Base-by-base conservation (phyloP, 2,888 invertebrate species). In the Hedychridium roseum region DNA sequence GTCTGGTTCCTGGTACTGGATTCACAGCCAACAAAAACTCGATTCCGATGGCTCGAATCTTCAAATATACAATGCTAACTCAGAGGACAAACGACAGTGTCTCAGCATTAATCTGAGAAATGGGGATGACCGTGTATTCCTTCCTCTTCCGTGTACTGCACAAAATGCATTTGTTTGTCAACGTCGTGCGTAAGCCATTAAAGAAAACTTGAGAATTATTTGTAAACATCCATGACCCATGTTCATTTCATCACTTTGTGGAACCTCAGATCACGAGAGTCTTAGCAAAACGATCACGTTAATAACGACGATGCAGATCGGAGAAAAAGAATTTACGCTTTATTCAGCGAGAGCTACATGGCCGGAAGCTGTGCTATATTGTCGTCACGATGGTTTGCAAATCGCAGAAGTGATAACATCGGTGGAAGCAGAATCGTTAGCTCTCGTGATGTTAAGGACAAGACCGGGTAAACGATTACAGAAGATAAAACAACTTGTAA, bases 381-480 rank as follows among this genome's bases (percentile, higher is more conserved):
- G 65, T 32, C 45, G 56, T 17, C 40, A 56, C 11, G 43, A 56
- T 26, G 52, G 50, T 14, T 40, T 65, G 6, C 55, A 58, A 37
- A 58, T 66, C 18, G 66, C 49, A 15, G 54, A 60, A 44, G 50
- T 66, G 1, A 54, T 36, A 9, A 57, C 44, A 6, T 18, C 39
- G 9, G 18, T 36, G 9, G 51, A 61, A 35, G 64, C 62, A 1
- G 51, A 47, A 35, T 38, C 32, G 6, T 35, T 64, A 2, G 54
- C 54, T 15, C 26, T 47, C 20, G 39, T 42, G n/a, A 65, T 66
- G 61, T 43, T 64, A 3, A 54, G 43, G 53, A 43, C 48, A 31
- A 43, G 60, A 31, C 64, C 65, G 23, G 55, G 64, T 66, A 54
- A 42, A n/a, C n/a, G n/a, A n/a, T n/a, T n/a, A n/a, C 31, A 30